A percentile compares a stretch with the other conserved stretches of the same genome.
These are phyloP conservation scores for Blastobasis lacticolella DNA, from an alignment of 2,888 invertebrate species.

Conservation along the genomic window DNA sequence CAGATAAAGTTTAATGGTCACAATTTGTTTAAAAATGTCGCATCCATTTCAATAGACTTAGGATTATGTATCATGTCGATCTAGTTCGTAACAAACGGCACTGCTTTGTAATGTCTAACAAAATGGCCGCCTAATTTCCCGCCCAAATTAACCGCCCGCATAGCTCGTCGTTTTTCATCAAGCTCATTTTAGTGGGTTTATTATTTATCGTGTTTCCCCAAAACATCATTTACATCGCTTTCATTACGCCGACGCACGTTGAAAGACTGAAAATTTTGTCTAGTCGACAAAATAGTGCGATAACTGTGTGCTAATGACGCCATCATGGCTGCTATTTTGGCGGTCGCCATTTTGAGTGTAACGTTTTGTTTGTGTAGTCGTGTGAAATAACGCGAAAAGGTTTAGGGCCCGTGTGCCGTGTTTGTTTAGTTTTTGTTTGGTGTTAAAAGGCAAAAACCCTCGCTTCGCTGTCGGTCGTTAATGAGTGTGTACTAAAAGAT, in stretches of 20 bases:
- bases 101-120: slow-evolving; percentile 14
- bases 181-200: slow-evolving; percentile 53
- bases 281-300: slow-evolving; percentile 71
- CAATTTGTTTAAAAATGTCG: no score
- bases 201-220: slow-evolving; percentile 61
- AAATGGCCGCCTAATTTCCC: slow-evolving; percentile 55
- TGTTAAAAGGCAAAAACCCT: slow-evolving; percentile 7
- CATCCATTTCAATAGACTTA: no score
- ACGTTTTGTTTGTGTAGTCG: slow-evolving; percentile 55
- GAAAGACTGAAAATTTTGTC: slow-evolving; percentile 70
- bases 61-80: neutral
- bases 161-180: slow-evolving; percentile 59
- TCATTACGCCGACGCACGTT: slow-evolving; percentile 62
- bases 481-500: slow-evolving; percentile 13
- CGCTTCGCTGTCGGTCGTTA: slow-evolving; percentile 10
- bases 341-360: slow-evolving; percentile 50
- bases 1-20: slow-evolving; percentile 33
- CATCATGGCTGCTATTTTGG: slow-evolving; percentile 50
- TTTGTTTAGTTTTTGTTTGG: slow-evolving; percentile 33
- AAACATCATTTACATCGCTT: slow-evolving; percentile 57
- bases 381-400: slow-evolving; percentile 38
- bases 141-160: slow-evolving; percentile 54
- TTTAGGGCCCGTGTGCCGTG: slow-evolving; percentile 27
- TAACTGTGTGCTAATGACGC: slow-evolving; percentile 64
- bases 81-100: neutral